Conservation (phyloP, 2,797 vertebrate species). For the Channa striata region DNA sequence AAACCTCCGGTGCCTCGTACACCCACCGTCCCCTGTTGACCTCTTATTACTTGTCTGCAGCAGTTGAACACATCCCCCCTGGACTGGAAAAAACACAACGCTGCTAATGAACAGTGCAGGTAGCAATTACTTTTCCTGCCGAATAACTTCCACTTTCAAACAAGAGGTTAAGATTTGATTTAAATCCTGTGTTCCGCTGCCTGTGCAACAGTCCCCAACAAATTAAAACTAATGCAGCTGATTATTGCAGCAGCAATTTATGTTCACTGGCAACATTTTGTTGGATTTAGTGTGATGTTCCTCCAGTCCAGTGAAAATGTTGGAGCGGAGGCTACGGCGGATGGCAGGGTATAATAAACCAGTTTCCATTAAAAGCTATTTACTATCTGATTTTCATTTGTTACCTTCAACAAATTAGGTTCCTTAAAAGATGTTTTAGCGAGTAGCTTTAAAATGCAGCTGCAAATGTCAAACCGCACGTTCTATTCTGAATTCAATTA, state of each 20-base stretch:
- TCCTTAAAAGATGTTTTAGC: not conserved
- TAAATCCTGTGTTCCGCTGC: slow-evolving; percentile 2
- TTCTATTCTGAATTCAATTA: not conserved
- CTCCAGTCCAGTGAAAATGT: not conserved
- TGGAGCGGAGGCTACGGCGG: not conserved
- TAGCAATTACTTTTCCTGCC: not conserved
- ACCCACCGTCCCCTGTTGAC: not conserved
- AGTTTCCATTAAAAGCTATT: not conserved
- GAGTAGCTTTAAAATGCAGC: too few relatives aligned
- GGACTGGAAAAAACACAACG: not conserved
- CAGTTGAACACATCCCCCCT: not conserved
- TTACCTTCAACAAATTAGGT: not conserved
- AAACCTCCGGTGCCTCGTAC: not conserved
- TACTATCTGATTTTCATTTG: not conserved
- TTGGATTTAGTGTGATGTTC: not conserved
- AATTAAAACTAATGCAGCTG: slow-evolving; percentile 13
- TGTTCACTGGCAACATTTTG: not conserved
- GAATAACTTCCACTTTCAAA: not conserved
- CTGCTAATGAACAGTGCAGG: not conserved
- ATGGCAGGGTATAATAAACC: slow-evolving; percentile 1
- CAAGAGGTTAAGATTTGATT: not conserved
- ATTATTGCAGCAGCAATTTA: slow-evolving; percentile 5
- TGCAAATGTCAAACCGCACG: not conserved
- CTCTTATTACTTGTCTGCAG: not conserved
- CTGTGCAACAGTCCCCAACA: not conserved